Base-by-base conservation (phyloP, 2,888 invertebrate genomes). In the Leucophora obtusa region DNA sequence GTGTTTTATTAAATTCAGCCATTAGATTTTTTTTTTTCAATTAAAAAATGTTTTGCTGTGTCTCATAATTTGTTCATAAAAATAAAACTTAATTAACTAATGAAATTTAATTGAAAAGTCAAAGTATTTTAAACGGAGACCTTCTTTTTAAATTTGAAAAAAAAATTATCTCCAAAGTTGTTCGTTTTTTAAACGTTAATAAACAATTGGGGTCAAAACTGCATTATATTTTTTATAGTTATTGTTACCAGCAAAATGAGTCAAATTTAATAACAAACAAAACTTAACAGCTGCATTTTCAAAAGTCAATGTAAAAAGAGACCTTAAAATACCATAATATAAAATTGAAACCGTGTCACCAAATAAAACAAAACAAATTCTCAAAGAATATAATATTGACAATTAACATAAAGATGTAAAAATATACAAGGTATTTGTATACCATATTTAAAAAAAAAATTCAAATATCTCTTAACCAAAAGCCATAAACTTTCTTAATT, bases 131-230 rank as follows among this genome's bases (percentile, higher is more conserved):
- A 28, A 28, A 28, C 7, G 28, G 28, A 28, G 28, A 28, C 28
- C 28, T 28, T 28, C 28, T 28, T 28, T 28, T 28, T 28, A 24
- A 24, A 3, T 24, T 3, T 24, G 24, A 24, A 24, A 24, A 24
- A 24, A 24, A 24, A 24, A 2, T 28, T 28, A 28, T 28, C 7
- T 28, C 7, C 7, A 28, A 24, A 28, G 28, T 28, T 28, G 28
- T 28, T 28, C 6, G 28, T 4, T 28, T 28, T 28, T 28, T 28
- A 28, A 38, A 18, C 38, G 18, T 50, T 24, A 38, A 60, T 59
- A 33, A 66, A 74, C 18, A 75, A 79, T 79, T 66, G 60, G 24
- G 74, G 79, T 79, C 79, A 79, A 75, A 71, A 68, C 71, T 75
- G 74, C 79, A 79, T 68, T 33, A 58, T 60, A 47, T 9, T 70